Base-by-base conservation (phyloP, 2,797 vertebrate species). In the Hafferia zeledoni region DNA sequence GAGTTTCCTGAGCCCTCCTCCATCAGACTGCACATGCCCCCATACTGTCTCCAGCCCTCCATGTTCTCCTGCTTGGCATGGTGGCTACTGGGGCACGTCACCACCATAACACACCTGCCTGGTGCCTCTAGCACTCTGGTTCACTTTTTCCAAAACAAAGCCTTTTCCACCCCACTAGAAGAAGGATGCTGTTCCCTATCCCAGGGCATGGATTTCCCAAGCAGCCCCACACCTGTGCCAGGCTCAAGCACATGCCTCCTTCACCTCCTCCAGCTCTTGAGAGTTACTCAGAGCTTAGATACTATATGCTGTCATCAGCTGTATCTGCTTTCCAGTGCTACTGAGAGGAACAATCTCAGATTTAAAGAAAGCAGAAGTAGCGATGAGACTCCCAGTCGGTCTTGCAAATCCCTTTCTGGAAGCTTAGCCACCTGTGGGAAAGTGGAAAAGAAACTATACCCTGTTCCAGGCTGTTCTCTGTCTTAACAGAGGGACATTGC, bases 341-440 rank as follows among this genome's bases (percentile, higher is more conserved):
- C 37, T 2, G 3, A 69, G 35, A 61, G 12, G 11, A 74, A 8
- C 13, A 43, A 57, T 13, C 4, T 1, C n/a, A 39, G 60, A 56
- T 9, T 76, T 46, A 77, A 69, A 63, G 44, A 64, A 64, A 87
- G 27, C 5, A 82, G 53, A 41, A 87, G 53, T 0, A 67, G 14
- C 5, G 3, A 12, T 6, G 39, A 67, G 11, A 41, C 41, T 69
- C 41, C 4, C 31, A 69, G 13, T 13, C 1, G 52, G 4, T 64
- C 35, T 75, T 31, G 46, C 11, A 89, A 87, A n/a, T 17, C 31
- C 27, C 17, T 27, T 74, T 57, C 43, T 83, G n/a, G 82, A 78
- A 92, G 33, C 10, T 53, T 19, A 53, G 46, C 8, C 14, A 4
- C 2, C 1, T 37, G 16, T 2, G 1, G 10, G 17, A 6, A 0